Evolutionary conservation across 92 coral and sea anemone species (phyloP), one percentile per base, ranked within the genome.

Genomic region (Meandrina meandrites): DNA sequence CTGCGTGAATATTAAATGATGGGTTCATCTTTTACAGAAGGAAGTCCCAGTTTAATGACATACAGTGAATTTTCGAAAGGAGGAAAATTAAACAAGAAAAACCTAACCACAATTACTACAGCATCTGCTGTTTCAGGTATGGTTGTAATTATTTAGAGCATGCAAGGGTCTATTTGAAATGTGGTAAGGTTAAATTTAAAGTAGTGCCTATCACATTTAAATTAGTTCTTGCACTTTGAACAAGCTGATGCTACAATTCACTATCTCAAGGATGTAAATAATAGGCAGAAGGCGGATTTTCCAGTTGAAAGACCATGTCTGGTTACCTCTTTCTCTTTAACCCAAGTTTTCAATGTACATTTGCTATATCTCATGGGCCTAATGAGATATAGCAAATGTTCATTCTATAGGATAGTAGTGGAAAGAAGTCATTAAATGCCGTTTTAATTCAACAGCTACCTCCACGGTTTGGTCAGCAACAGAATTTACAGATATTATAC

Each of bases 401-500:
- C 6, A 40, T 40, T 6, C 6, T 6, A 40, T 40, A 40, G 9
- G 53, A 9, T 48, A 9, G 13, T 48, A 48, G 53, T 7, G 53
- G 12, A 48, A 60, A 60, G 67, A 5, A 22, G 67, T 22, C 22
- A 60, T n/a, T 21, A 60, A n/a, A 60, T 34, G 10, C 24, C 3
- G 13, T 21, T 74, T 84, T 73, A 27, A 28, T 6, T 40, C n/a
- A 21, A 35, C 57, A 84, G 87, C 15, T 54, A 14, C 79, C 57
- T 76, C 87, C 22, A 83, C 83, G 79, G 87, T 88, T 75, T 91
- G 91, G 94, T 84, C 94, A 50, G 89, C 94, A 27, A 40, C 77
- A 68, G 94, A 88, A 54, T 91, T 91, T 85, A 87, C 89, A 16
- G 89, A 84, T 45, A 81, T 67, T 27, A 88, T 91, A 47, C 68